Evolutionary conservation across 1,140 invertebrate species (phyloP).

Genomic region (Cotesia vestalis): DNA sequence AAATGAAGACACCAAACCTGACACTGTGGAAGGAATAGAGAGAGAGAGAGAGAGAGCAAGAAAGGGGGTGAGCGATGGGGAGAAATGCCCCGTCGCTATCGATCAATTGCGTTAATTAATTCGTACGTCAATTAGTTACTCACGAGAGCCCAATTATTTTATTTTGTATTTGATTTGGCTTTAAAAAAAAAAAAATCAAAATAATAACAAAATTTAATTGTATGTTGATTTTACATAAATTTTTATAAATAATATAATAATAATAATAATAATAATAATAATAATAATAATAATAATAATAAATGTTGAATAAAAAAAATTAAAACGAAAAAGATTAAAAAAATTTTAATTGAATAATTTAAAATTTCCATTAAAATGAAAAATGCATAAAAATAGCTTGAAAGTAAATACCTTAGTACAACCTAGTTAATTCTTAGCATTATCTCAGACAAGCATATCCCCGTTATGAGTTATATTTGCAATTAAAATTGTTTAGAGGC

Average conservation of each 20-base stretch:
- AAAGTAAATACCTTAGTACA: not conserved
- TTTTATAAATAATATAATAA: too few species aligned
- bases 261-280: too few species aligned
- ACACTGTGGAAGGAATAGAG: too few species aligned
- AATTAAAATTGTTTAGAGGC: conserved; percentile 41
- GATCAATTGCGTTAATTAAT: conserved; percentile 60
- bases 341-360: not conserved
- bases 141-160: not conserved
- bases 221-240: not conserved
- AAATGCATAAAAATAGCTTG: conserved; percentile 7
- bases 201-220: too few species aligned
- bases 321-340: not conserved
- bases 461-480: conserved; percentile 43
- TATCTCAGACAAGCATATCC: conserved; percentile 33
- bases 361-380: conserved; percentile 5
- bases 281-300: too few species aligned
- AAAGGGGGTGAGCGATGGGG: not conserved
- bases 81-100: conserved; percentile 46
- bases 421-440: conserved; percentile 23
- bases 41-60: too few species aligned
- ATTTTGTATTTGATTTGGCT: not conserved
- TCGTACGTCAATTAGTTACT: conserved; percentile 61
- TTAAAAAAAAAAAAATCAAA: too few species aligned
- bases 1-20: too few species aligned
- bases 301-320: too few species aligned